Evolutionary conservation across 92 coral and sea anemone genomes (phyloP).

Genomic region (Porites rus): DNA sequence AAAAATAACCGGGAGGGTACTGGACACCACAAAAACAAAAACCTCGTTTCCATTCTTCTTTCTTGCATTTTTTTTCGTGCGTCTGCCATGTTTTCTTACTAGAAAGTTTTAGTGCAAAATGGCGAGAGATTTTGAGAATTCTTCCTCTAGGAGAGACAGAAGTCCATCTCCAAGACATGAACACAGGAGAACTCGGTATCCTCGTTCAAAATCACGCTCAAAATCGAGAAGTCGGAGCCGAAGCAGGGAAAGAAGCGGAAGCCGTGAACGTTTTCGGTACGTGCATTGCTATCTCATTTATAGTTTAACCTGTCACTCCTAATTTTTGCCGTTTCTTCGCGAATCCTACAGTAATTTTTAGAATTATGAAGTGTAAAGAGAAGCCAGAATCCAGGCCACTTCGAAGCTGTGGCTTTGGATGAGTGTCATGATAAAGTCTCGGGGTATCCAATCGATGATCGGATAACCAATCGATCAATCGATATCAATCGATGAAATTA

Average conservation of each 20-base stretch:
- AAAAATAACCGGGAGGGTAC: not conserved
- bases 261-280: constrained; percentile 48
- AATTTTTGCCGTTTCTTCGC: no score
- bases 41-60: constrained; percentile 1
- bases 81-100: not conserved
- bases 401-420: no score
- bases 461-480: no score
- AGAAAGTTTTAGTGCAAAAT: constrained; percentile 15
- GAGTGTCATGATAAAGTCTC: no score
- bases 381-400: no score
- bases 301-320: not conserved
- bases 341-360: no score
- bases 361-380: no score
- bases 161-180: constrained; percentile 66
- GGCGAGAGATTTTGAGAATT: constrained; percentile 52
- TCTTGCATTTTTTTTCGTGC: not conserved
- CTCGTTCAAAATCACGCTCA: constrained; percentile 63
- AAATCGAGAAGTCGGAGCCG: constrained; percentile 78
- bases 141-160: constrained; percentile 59
- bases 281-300: not conserved
- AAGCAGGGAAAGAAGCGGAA: constrained; percentile 59
- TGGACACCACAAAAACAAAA: not conserved
- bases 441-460: no score
- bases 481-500: no score
- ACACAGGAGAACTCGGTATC: constrained; percentile 24